Conservation (phyloP, 92 coral and sea anemone species). For the Muricea muricata region DNA sequence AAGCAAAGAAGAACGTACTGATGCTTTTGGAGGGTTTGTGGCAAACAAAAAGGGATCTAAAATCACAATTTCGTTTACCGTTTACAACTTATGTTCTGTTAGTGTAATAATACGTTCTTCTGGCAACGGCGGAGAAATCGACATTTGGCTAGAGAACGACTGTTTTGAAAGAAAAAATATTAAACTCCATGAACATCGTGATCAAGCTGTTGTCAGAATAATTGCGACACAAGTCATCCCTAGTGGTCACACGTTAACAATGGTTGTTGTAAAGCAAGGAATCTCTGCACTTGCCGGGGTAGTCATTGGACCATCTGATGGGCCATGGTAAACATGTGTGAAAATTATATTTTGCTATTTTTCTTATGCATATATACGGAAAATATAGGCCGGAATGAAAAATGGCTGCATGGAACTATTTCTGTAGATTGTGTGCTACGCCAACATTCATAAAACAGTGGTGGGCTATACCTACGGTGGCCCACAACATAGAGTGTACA, state of each 20-base stretch:
- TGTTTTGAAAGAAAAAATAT: constrained; percentile 11
- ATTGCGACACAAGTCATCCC: constrained; percentile 52
- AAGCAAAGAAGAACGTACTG: constrained; percentile 26
- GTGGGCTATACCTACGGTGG: too few relatives aligned
- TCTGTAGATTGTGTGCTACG: too few relatives aligned
- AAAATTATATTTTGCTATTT: too few relatives aligned
- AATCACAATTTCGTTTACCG: constrained; percentile 39
- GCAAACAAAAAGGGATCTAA: constrained; percentile 27
- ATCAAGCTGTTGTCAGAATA: constrained; percentile 51
- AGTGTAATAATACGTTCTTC: constrained; percentile 50
- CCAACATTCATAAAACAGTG: too few relatives aligned
- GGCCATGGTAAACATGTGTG: not conserved
- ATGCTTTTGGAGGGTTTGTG: constrained; percentile 63
- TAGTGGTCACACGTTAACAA: constrained; percentile 58
- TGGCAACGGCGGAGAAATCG: constrained; percentile 51
- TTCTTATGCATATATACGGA: too few relatives aligned
- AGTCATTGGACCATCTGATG: constrained; percentile 72
- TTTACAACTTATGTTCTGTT: constrained; percentile 51
- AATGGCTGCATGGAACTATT: too few relatives aligned
- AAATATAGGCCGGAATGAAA: too few relatives aligned
- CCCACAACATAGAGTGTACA: too few relatives aligned
- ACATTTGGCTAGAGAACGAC: constrained; percentile 57
- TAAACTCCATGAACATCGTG: constrained; percentile 23
- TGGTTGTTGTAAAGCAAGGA: constrained; percentile 57
- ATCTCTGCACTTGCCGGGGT: constrained; percentile 60